These are phyloP conservation scores for Nomada fucata DNA, from an alignment of 2,888 invertebrate genomes.

Conservation along the genomic window DNA sequence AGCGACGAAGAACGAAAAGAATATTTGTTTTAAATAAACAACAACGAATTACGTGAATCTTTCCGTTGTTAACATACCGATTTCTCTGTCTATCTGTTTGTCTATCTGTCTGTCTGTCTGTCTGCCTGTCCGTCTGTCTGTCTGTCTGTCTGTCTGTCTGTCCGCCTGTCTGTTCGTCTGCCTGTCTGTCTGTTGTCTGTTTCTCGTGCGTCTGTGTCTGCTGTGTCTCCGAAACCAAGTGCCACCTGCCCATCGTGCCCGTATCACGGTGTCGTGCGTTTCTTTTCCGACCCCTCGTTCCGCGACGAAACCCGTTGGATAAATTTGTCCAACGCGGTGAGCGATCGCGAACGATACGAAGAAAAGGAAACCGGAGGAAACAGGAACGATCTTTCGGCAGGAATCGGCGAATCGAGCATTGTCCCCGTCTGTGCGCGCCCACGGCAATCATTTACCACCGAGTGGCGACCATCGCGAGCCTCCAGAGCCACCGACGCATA, in stretches of 20 bases:
- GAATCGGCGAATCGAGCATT: slow-evolving; percentile 48
- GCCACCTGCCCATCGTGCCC: slow-evolving; percentile 70
- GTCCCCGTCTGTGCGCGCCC: slow-evolving; percentile 28
- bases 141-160: slow-evolving; percentile 71
- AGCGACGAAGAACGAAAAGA: slow-evolving; percentile 15
- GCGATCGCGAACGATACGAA: not conserved
- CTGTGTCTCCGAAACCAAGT: slow-evolving; percentile 65
- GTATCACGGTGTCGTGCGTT: slow-evolving; percentile 35
- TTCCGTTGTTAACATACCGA: slow-evolving; percentile 73
- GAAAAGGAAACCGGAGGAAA: no score
- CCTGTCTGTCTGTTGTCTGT: slow-evolving; percentile 65
- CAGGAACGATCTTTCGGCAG: not conserved
- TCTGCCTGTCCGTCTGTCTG: slow-evolving; percentile 74
- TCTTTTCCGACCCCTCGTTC: slow-evolving; percentile 23
- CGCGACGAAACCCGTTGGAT: slow-evolving; percentile 28
- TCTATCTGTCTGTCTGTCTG: slow-evolving; percentile 75
- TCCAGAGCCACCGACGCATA: slow-evolving; percentile 46
- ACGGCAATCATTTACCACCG: slow-evolving; percentile 47
- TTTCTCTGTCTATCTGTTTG: slow-evolving; percentile 76
- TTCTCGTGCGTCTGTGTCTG: slow-evolving; percentile 65
- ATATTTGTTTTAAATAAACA: slow-evolving; percentile 78
- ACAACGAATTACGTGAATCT: slow-evolving; percentile 79
- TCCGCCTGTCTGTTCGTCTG: slow-evolving; percentile 65
- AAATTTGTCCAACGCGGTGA: not conserved
- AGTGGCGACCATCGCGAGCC: slow-evolving; percentile 47